Conservation (phyloP, 2,888 invertebrate genomes). For the Drosophila pseudotakahashii region DNA sequence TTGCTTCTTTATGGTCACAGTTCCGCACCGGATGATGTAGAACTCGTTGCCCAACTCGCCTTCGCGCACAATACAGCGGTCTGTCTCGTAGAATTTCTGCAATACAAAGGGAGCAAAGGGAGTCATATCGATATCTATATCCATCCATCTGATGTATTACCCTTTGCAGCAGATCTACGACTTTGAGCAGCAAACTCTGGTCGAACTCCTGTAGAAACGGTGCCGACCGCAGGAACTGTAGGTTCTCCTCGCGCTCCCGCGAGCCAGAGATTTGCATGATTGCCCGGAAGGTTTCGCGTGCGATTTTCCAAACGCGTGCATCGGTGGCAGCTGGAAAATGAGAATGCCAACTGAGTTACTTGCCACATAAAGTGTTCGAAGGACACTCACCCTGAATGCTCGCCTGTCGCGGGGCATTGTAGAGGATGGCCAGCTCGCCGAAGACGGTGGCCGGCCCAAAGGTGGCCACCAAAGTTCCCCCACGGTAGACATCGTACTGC, state of each 20-base stretch:
- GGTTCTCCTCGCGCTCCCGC: slow-evolving; percentile 92
- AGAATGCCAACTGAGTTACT: not conserved
- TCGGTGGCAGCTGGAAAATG: slow-evolving; percentile 87
- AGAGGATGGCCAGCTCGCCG: slow-evolving; percentile 96
- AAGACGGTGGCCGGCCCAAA: slow-evolving; percentile 93
- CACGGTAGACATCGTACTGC: slow-evolving; percentile 93
- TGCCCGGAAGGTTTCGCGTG: slow-evolving; percentile 93
- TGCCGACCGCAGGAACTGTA: slow-evolving; percentile 93
- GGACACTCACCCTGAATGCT: slow-evolving; percentile 89
- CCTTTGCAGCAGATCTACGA: slow-evolving; percentile 94
- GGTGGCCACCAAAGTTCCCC: slow-evolving; percentile 90
- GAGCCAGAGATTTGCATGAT: slow-evolving; percentile 95
- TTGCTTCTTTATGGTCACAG: slow-evolving; percentile 89
- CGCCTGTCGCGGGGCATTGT: slow-evolving; percentile 96
- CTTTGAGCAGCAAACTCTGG: slow-evolving; percentile 89
- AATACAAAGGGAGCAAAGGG: slow-evolving; percentile 23
- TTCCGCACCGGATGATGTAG: slow-evolving; percentile 94
- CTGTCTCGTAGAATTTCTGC: slow-evolving; percentile 92
- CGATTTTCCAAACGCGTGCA: slow-evolving; percentile 94
- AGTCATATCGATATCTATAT: not conserved
- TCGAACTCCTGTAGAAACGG: slow-evolving; percentile 90
- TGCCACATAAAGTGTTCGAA: not conserved
- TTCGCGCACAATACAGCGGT: slow-evolving; percentile 92
- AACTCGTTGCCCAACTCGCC: slow-evolving; percentile 95
- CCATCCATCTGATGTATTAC: slow-evolving; percentile 84